Base-by-base conservation (phyloP, 1,140 invertebrate species). In the Camponotus vicinus region DNA sequence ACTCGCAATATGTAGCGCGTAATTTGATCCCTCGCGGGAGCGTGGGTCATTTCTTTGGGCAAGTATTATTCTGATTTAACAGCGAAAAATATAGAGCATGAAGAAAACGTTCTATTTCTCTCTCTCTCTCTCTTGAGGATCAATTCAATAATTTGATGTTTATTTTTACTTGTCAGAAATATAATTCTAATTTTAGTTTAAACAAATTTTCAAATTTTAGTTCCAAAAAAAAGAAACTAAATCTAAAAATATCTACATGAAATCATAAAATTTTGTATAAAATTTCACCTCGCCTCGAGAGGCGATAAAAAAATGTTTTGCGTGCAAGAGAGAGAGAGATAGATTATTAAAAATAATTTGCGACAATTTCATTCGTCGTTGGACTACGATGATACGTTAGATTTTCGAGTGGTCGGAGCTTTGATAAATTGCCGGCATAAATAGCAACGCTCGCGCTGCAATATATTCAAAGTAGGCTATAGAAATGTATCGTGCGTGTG, bases 401-500 rank as follows among this genome's bases (percentile, higher is more conserved):
- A 75, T 83, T 83, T 61, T 83, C 79, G 79, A 83, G 73, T 82
- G 79, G 55, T 40, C 40, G 55, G 52, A n/a, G 55, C 55, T n/a
- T 61, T 83, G 79, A 83, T 83, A 83, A 83, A 83, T 73, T 75
- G 69, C 21, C 79, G 55, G 37, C 67, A 69, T 61, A 82, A 82
- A 82, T 82, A 73, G 79, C 67, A 61, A n/a, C 78, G 37, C 61
- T 37, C 40, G 34, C 67, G 42, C 40, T 49, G 79, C 88, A 76
- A 89, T 86, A 88, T 64, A 86, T 88, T 88, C 87, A 59, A 89
- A 80, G 87, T 88, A 80, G 87, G 67, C 73, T 59, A 67, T 59
- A 64, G 45, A 57, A 71, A 75, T 86, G 66, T 78, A 85, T 67
- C 79, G 86, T 75, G 42, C 73, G 67, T 59, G 73, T 76, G 70